Percentiles rank a stretch among this genome's conserved stretches.
Evolutionary conservation across 2,888 invertebrate genomes (phyloP).

Genomic region (Agonopterix alstromeriana): DNA sequence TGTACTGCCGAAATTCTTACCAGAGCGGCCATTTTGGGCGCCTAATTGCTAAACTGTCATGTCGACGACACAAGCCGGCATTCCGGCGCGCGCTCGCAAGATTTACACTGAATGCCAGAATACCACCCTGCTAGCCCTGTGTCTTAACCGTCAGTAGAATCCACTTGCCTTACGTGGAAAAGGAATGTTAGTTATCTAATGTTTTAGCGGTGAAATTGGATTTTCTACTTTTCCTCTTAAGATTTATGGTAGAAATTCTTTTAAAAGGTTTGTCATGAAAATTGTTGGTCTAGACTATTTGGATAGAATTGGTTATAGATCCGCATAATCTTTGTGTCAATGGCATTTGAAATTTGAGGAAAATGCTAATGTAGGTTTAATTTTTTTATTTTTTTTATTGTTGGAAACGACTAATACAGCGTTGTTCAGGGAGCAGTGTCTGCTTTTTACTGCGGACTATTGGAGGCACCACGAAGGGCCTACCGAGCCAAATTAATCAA

Average conservation of each 20-base stretch:
- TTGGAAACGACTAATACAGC: too few relatives aligned
- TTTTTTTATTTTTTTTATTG: too few relatives aligned
- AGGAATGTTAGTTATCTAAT: constrained; percentile 1
- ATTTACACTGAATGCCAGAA: constrained; percentile 42
- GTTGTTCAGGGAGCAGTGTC: too few relatives aligned
- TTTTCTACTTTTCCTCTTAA: not conserved
- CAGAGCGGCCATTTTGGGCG: constrained; percentile 35
- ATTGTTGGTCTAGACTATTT: not conserved
- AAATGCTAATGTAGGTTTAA: too few relatives aligned
- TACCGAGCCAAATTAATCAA: too few relatives aligned
- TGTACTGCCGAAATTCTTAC: constrained; percentile 4
- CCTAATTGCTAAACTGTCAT: constrained; percentile 50
- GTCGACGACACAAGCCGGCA: constrained; percentile 36
- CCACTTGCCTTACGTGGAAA: not conserved
- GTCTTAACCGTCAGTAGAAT: constrained; percentile 1
- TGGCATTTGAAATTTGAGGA: too few relatives aligned
- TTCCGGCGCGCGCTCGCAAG: constrained; percentile 31
- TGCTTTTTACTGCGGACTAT: too few relatives aligned
- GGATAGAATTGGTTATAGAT: too few relatives aligned
- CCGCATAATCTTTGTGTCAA: too few relatives aligned
- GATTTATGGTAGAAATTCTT: not conserved
- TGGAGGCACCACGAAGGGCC: too few relatives aligned
- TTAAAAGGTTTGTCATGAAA: not conserved
- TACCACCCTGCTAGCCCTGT: constrained; percentile 18
- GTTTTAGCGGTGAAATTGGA: constrained; percentile 2